Conservation (phyloP, 2,888 invertebrate species). For the Drosophila nr. perissopoda region DNA sequence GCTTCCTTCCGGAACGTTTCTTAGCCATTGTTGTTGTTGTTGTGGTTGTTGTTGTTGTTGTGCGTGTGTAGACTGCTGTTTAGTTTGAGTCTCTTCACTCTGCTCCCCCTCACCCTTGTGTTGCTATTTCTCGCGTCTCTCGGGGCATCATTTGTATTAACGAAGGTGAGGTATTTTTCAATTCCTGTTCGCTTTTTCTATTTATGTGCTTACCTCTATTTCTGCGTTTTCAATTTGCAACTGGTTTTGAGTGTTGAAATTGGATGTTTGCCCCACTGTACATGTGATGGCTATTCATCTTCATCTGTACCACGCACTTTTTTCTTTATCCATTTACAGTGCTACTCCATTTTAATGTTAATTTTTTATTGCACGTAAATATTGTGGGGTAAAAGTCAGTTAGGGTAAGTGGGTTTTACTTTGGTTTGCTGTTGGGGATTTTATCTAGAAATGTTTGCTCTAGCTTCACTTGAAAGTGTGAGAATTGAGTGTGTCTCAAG, state of each 20-base stretch:
- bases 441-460: background rate
- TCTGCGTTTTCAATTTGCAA: slow-evolving; percentile 48
- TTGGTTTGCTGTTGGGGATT: too few species aligned
- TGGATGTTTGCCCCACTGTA: slow-evolving; percentile 41
- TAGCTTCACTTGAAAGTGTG: too few species aligned
- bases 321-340: slow-evolving; percentile 64
- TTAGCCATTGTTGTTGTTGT: slow-evolving; percentile 43
- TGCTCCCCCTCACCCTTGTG: background rate
- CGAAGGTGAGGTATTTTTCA: slow-evolving; percentile 82
- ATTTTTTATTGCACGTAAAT: slow-evolving; percentile 82
- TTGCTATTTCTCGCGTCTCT: slow-evolving; percentile 59
- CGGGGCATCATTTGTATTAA: slow-evolving; percentile 83
- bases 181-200: slow-evolving; percentile 43
- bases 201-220: slow-evolving; percentile 20
- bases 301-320: slow-evolving; percentile 64
- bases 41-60: slow-evolving; percentile 35
- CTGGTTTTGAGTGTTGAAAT: slow-evolving; percentile 6
- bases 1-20: slow-evolving; percentile 58
- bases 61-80: slow-evolving; percentile 58
- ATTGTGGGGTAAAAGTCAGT: slow-evolving; percentile 13
- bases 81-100: slow-evolving; percentile 20
- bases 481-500: background rate
- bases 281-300: slow-evolving; percentile 50
- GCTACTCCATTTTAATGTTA: slow-evolving; percentile 15
- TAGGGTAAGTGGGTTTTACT: background rate